These are phyloP conservation scores for Matsumurasca onukii DNA, from an alignment of 1,140 invertebrate genomes.

Conservation along the genomic window DNA sequence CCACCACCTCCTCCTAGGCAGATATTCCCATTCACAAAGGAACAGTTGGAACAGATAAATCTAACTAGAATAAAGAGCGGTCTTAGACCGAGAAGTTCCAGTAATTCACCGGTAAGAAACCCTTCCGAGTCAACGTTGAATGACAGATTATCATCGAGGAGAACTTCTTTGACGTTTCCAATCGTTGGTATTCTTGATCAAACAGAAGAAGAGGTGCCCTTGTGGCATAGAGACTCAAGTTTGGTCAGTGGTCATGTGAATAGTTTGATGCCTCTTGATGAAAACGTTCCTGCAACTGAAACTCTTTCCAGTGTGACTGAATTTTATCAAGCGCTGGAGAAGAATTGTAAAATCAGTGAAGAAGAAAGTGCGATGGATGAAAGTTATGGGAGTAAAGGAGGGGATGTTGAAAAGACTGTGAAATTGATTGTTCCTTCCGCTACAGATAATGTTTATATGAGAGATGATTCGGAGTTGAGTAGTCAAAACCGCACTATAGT, in stretches of 20 bases:
- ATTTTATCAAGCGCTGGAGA: conserved; percentile 7
- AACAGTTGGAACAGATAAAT: conserved; percentile 37
- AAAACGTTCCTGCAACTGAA: conserved; percentile 11
- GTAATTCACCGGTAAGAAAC: conserved; percentile 19
- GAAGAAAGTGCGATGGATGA: background rate
- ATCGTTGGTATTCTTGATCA: background rate
- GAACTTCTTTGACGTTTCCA: conserved; percentile 6
- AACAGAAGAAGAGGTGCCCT: background rate
- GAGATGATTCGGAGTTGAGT: background rate
- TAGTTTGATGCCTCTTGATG: conserved; percentile 11
- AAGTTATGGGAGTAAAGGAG: background rate
- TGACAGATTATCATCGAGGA: background rate
- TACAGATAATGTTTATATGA: background rate
- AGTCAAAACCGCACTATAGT: conserved; percentile 33
- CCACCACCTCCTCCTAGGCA: conserved; percentile 41
- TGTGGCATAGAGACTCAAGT: conserved; percentile 12
- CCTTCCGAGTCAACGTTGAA: background rate
- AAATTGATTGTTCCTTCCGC: conserved; percentile 27
- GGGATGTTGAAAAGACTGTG: conserved; percentile 8
- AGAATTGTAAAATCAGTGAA: conserved; percentile 3
- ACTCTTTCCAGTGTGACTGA: conserved; percentile 13
- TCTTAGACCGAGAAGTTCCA: conserved; percentile 19
- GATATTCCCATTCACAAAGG: conserved; percentile 42
- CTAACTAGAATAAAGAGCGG: background rate
- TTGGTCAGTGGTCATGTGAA: background rate